Evolutionary conservation across 2,797 vertebrate genomes (phyloP).

Genomic region (Acanthurus leucopareius): DNA sequence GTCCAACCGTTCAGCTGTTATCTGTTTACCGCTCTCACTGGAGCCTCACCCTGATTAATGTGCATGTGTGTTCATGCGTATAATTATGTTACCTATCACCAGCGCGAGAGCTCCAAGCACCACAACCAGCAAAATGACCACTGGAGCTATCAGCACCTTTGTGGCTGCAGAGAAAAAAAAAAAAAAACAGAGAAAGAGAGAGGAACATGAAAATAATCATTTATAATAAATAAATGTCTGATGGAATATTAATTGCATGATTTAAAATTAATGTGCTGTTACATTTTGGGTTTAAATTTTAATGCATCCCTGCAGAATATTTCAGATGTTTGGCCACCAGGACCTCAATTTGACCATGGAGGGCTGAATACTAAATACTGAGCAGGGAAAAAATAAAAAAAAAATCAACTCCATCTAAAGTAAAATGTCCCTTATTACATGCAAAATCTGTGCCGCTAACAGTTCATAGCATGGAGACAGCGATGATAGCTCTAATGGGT

Average conservation of each 20-base stretch:
- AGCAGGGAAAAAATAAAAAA: neutral
- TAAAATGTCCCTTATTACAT: constrained; percentile 32
- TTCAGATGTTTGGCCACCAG: neutral
- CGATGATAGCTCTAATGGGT: constrained; percentile 20
- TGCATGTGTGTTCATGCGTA: constrained; percentile 29
- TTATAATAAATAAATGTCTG: constrained; percentile 17
- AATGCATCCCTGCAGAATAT: constrained; percentile 11
- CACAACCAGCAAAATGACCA: constrained; percentile 93
- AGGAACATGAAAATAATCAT: constrained; percentile 9
- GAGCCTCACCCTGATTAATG: constrained; percentile 16
- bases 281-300: neutral
- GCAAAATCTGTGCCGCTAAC: constrained; percentile 32
- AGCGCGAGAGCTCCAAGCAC: constrained; percentile 94
- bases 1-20: constrained; percentile 22
- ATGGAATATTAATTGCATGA: neutral
- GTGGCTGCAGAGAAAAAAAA: constrained; percentile 85
- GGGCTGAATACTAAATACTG: neutral
- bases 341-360: neutral
- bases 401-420: constrained; percentile 6
- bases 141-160: constrained; percentile 94
- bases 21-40: neutral
- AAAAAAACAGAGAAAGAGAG: constrained; percentile 19
- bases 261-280: constrained; percentile 19
- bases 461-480: constrained; percentile 19
- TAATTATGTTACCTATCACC: constrained; percentile 91